Conservation (phyloP, 2,113 vertebrate genomes). For the Solenodon paradoxus region DNA sequence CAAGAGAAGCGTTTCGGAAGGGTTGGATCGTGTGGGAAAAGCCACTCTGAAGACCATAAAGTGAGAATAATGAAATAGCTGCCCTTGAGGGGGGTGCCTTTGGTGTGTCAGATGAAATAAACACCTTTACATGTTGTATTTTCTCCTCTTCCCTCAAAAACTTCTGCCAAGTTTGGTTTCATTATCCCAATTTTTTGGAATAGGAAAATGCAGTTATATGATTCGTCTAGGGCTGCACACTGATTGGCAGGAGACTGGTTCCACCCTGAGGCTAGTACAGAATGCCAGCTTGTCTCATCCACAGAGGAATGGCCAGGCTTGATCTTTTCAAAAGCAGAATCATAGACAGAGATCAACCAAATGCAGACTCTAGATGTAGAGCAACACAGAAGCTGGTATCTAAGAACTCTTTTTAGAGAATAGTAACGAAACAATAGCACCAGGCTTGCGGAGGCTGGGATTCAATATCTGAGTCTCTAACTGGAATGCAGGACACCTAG, state of each 20-base stretch:
- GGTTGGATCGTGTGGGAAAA: not conserved
- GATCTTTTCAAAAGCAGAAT: not conserved
- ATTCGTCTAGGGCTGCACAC: not conserved
- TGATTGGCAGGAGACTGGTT: not conserved
- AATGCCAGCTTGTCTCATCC: too few relatives aligned
- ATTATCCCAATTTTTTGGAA: not conserved
- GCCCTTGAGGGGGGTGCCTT: not conserved
- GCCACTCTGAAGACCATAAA: not conserved
- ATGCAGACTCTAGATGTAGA: not conserved
- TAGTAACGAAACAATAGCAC: not conserved
- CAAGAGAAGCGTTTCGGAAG: not conserved
- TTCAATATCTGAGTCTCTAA: not conserved
- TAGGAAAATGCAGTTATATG: not conserved
- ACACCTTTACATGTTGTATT: not conserved
- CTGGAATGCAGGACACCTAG: not conserved
- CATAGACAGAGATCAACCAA: not conserved
- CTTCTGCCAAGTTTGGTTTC: not conserved
- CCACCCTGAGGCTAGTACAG: not conserved
- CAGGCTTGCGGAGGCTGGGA: not conserved
- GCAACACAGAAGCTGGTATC: not conserved
- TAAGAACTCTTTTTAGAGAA: not conserved
- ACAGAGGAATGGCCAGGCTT: rapidly evolving
- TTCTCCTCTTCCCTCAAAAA: not conserved
- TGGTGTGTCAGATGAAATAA: not conserved
- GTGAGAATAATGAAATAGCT: not conserved